Evolutionary conservation across 2,113 vertebrate species (phyloP).

Genomic region (Montifringilla adamsi): DNA sequence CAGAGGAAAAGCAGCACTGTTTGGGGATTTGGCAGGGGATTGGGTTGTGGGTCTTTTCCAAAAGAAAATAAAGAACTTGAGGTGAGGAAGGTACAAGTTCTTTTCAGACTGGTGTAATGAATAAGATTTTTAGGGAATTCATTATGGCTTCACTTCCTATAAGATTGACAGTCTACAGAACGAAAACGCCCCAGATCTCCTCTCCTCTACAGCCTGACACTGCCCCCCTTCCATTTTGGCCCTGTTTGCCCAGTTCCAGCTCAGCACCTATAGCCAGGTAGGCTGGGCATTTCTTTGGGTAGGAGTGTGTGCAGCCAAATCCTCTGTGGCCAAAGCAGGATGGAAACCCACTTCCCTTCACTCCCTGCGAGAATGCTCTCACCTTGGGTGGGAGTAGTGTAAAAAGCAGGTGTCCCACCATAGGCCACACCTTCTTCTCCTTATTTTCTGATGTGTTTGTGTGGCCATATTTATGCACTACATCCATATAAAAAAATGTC

Average conservation of each 20-base stretch:
- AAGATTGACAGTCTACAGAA: not conserved
- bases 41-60: not conserved
- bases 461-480: not conserved
- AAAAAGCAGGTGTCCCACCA: not conserved
- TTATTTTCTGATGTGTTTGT: not conserved
- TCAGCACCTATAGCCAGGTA: not conserved
- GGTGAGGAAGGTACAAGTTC: not conserved
- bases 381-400: no score
- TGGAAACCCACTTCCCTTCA: not conserved
- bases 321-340: not conserved
- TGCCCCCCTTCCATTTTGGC: not conserved
- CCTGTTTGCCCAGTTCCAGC: not conserved
- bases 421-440: not conserved
- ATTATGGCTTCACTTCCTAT: not conserved
- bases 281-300: accelerated
- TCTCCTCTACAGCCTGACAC: not conserved
- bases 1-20: not conserved
- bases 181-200: not conserved
- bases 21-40: not conserved
- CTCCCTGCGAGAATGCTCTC: not conserved
- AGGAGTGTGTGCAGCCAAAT: not conserved
- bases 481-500: not conserved
- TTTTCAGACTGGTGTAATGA: not conserved
- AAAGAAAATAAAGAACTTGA: not conserved
- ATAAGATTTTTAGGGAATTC: not conserved